Conservation (phyloP, 1,140 invertebrate species). For the Mylabris phalerata region DNA sequence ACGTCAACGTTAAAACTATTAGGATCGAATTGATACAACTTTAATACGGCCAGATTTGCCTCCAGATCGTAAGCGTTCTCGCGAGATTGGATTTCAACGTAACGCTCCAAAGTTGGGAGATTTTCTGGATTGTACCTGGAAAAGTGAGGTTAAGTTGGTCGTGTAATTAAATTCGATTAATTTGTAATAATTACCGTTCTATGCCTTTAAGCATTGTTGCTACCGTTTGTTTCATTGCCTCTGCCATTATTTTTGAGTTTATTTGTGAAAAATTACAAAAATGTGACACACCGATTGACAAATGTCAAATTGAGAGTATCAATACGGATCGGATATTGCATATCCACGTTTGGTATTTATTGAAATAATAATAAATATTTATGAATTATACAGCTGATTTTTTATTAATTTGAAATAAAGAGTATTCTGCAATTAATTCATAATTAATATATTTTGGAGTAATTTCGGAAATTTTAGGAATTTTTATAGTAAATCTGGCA, state of each 20-base stretch:
- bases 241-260: constrained; percentile 47
- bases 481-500: too few relatives aligned
- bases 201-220: constrained; percentile 69
- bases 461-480: too few relatives aligned
- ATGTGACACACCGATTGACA: too few relatives aligned
- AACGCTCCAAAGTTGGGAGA: constrained; percentile 78
- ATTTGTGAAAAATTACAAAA: too few relatives aligned
- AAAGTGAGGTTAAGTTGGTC: constrained; percentile 17
- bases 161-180: constrained; percentile 4
- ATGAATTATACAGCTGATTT: too few relatives aligned
- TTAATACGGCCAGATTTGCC: constrained; percentile 88
- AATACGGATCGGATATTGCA: too few relatives aligned
- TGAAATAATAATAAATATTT: too few relatives aligned
- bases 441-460: too few relatives aligned
- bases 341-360: too few relatives aligned
- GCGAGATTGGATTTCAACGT: constrained; percentile 85
- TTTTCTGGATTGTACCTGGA: constrained; percentile 92
- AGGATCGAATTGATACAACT: constrained; percentile 93
- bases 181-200: constrained; percentile 54
- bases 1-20: constrained; percentile 76
- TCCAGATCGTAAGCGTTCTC: constrained; percentile 95
- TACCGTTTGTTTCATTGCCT: constrained; percentile 69
- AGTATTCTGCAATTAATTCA: too few relatives aligned
- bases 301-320: too few relatives aligned
- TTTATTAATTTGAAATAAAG: too few relatives aligned